These are phyloP conservation scores for Drosophila sordidapex DNA, from an alignment of 2,888 invertebrate species.

Conservation along the genomic window DNA sequence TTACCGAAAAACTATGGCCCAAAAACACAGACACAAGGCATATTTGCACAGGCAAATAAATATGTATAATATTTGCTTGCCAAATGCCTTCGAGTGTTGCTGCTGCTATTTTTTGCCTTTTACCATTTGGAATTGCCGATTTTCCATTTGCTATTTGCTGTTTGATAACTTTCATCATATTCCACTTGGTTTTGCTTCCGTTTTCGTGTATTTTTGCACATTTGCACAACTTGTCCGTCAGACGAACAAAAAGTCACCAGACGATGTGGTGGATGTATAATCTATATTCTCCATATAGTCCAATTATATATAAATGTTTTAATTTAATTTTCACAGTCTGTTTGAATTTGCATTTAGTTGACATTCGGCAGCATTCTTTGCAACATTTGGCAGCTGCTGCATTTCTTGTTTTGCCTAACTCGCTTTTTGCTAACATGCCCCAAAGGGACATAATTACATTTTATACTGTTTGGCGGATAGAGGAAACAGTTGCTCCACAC, in stretches of 20 bases:
- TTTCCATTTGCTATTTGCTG: constrained; percentile 42
- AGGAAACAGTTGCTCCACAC: background rate
- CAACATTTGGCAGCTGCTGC: constrained; percentile 16
- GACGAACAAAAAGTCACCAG: constrained; percentile 51
- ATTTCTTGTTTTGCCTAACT: background rate
- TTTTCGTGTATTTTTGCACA: constrained; percentile 63
- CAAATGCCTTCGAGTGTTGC: constrained; percentile 37
- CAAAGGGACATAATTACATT: background rate
- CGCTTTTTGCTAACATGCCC: background rate
- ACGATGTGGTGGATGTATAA: background rate
- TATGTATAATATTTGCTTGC: constrained; percentile 58
- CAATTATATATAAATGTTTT: constrained; percentile 7
- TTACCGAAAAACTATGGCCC: constrained; percentile 23
- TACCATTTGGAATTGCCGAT: constrained; percentile 37
- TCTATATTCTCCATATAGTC: background rate
- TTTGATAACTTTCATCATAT: constrained; percentile 52
- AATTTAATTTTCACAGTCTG: constrained; percentile 25
- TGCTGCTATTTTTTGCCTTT: constrained; percentile 26
- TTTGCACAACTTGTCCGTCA: constrained; percentile 65
- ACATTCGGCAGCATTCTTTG: constrained; percentile 46
- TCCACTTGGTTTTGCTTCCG: constrained; percentile 46
- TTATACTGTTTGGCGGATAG: background rate
- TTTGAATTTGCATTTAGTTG: constrained; percentile 51
- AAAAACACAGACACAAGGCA: constrained; percentile 31
- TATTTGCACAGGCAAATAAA: constrained; percentile 1